Base-by-base conservation (phyloP, 1,140 invertebrate genomes). In the Goniozus legneri region DNA sequence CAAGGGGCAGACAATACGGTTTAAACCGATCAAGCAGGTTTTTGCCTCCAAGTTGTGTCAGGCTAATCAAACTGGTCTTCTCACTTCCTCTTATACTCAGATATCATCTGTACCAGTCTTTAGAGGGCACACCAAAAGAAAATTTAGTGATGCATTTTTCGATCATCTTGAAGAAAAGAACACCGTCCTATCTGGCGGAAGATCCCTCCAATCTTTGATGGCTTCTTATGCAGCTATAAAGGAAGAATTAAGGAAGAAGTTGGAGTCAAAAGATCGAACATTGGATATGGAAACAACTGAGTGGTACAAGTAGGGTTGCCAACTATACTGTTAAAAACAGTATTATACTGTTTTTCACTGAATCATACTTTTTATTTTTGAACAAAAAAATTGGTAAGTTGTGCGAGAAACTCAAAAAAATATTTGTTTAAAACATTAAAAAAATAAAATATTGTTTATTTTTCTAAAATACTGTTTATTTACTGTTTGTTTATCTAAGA, bases 81-180 rank as follows among this genome's bases (percentile, higher is more conserved):
- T 41, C 2, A 41, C 38, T 8, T 27, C 24, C 2, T 16, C 22
- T 3, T 41, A 31, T 31, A 41, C 12, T 8, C 38, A 41, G 8
- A 3, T 41, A 12, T 41, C 22, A 3, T 30, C 22, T 4, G 13
- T 30, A 18, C 38, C 24, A 3, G 15, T 13, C 15, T 41, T 41
- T 27, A 41, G 38, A 16, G 38, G 38, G 0, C 8, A 16, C 2
- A 12, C 24, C 8, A 41, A 41, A 13, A 16, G 38, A 16, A 41
- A 41, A 13, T 41, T 31, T 41, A 12, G 14, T 3, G 38, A 41
- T 15, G 24, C 38, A 12, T 41, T 41, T 16, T 30, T 41, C 12
- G 24, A 41, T 3, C 22, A 30, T 3, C 7, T 41, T 1, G 15
- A 3, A 3, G 14, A 13, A 16, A 15, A 30, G 8, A 41, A 8